A percentile compares a stretch with the other conserved stretches of the same genome.
These are phyloP conservation scores for Agelaius tricolor DNA, from an alignment of 2,113 vertebrate genomes.

Conservation along the genomic window DNA sequence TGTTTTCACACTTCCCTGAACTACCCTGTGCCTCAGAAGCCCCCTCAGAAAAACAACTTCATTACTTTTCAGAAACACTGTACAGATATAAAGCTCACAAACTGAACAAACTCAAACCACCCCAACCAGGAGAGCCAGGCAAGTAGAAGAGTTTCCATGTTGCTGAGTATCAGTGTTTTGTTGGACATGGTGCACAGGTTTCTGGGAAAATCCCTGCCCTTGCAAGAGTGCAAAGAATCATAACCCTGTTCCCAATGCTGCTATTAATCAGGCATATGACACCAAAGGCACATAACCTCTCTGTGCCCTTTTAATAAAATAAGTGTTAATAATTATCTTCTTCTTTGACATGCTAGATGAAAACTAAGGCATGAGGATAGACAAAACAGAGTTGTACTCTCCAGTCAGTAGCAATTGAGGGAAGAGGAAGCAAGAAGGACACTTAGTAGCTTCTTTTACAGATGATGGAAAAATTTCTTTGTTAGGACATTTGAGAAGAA, in stretches of 20 bases:
- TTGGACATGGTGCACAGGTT: rapidly evolving
- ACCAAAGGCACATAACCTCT: background rate
- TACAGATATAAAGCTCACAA: background rate
- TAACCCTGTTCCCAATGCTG: background rate
- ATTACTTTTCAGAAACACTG: background rate
- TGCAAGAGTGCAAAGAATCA: background rate
- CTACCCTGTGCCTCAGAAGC: background rate
- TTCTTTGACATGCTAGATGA: background rate
- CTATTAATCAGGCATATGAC: background rate
- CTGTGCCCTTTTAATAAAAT: background rate
- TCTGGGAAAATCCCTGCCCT: background rate
- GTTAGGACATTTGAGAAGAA: background rate
- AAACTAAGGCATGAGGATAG: background rate
- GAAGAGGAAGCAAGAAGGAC: background rate
- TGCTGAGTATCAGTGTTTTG: background rate
- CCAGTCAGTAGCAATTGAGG: background rate
- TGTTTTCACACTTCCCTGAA: background rate
- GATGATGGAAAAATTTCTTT: background rate
- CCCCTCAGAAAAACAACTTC: background rate
- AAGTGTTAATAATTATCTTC: background rate
- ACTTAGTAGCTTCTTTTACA: background rate
- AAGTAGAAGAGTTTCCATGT: background rate
- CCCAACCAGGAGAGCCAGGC: background rate
- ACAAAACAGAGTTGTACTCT: background rate
- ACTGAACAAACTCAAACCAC: background rate